These are phyloP conservation scores for Cynocephalus volans DNA, from an alignment of 2,113 vertebrate species.

Conservation along the genomic window DNA sequence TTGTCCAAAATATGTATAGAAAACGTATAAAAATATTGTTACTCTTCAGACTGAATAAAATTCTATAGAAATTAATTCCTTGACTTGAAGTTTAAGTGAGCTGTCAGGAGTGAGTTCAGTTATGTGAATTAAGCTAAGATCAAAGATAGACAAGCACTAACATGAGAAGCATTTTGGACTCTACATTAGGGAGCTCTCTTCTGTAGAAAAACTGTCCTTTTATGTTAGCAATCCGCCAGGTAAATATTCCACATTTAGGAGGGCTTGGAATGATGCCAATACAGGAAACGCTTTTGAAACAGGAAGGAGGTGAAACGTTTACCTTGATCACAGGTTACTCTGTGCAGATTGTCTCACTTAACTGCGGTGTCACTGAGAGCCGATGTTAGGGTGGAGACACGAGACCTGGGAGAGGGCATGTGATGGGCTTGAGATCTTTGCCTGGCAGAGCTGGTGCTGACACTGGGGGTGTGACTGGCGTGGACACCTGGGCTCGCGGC, in stretches of 20 bases:
- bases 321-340: neutral
- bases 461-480: accelerated
- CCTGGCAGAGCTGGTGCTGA: too few relatives aligned
- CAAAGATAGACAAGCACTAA: neutral
- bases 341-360: neutral
- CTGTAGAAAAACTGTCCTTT: neutral
- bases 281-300: neutral
- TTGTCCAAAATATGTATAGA: neutral
- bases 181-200: accelerated
- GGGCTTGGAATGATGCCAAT: neutral
- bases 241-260: neutral
- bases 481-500: neutral
- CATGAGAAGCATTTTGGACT: neutral
- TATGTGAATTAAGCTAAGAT: neutral
- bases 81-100: neutral
- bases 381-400: accelerated
- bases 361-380: neutral
- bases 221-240: neutral
- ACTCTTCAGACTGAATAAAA: neutral
- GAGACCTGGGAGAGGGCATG: neutral
- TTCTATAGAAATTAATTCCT: neutral
- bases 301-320: neutral
- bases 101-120: neutral
- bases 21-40: neutral
- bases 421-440: accelerated